These are phyloP conservation scores for Synanthedon vespiformis DNA, from an alignment of 2,888 invertebrate species.

Conservation along the genomic window DNA sequence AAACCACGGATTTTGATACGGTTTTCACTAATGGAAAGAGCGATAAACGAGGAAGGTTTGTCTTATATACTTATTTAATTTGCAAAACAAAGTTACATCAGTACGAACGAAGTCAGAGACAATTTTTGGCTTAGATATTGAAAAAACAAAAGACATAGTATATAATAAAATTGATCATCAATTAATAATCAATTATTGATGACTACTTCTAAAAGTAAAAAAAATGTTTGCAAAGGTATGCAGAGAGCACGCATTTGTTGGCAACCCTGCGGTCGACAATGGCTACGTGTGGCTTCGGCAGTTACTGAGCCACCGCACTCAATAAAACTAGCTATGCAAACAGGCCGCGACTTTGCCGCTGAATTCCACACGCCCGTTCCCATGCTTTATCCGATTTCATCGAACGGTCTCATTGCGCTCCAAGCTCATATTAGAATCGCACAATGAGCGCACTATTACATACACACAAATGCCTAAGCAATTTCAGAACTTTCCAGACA, in stretches of 20 bases:
- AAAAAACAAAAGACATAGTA: too few species aligned
- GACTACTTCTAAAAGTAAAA: conserved; percentile 38
- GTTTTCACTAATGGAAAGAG: too few species aligned
- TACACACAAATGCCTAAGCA: conserved; percentile 41
- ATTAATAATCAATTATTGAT: too few species aligned
- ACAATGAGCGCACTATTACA: conserved; percentile 57
- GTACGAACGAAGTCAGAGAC: too few species aligned
- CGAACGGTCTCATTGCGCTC: conserved; percentile 43
- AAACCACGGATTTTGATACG: too few species aligned
- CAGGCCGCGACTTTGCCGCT: conserved; percentile 36
- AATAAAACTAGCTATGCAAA: conserved; percentile 67
- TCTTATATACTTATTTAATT: too few species aligned
- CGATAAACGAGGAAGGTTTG: too few species aligned
- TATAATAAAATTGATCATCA: too few species aligned
- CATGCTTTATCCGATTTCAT: conserved; percentile 68
- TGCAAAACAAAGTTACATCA: too few species aligned
- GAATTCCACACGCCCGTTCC: conserved; percentile 50
- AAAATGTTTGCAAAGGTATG: conserved; percentile 44
- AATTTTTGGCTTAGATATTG: too few species aligned
- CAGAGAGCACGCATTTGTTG: conserved; percentile 7
- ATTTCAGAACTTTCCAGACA: conserved; percentile 39
- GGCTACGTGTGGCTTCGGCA: conserved; percentile 19
- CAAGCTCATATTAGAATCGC: conserved; percentile 31
- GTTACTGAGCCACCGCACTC: conserved; percentile 49
- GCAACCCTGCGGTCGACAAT: not conserved